Evolutionary conservation across 2,888 invertebrate genomes (phyloP), one percentile per base, ranked within the genome.

Genomic region (Pristionchus entomophagus): DNA sequence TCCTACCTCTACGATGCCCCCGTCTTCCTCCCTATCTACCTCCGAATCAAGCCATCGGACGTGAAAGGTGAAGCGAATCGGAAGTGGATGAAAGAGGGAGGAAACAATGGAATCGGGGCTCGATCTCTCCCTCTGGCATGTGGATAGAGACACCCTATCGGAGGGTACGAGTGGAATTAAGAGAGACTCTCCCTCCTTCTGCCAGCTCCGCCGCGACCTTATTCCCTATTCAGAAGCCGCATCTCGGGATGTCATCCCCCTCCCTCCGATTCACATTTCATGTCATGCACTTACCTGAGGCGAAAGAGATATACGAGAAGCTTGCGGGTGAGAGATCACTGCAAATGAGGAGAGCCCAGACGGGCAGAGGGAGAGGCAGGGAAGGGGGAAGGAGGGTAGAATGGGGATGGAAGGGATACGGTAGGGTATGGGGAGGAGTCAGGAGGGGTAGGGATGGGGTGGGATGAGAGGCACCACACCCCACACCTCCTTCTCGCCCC

Each of bases 331-430:
- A 73, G 73, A 45, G 41, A 73, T 3, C 29, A 26, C 26, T n/a
- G 0, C 12, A 41, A 45, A 26, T 0, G 41, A 26, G 26, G 73
- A 73, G 73, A 41, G n/a, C 10, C 10, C n/a, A 35, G 78, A 32
- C 32, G 51, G 78, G 26, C 51, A 80, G 78, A 26, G 26, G 29
- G 82, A 82, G 26, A 29, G 3, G 78, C 17, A 35, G 35, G 38
- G 38, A 41, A 81, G 82, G 19, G 82, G 80, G 53, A 81, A n/a
- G 80, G 19, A 26, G 26, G 80, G 32, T 49, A 81, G 51, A 81
- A 56, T 26, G 53, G 80, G 35, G 10, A 26, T n/a, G 77, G 45
- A 41, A 77, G 38, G 38, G 59, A 59, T 59, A 82, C 41, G 82
- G 59, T 45, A 59, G 38, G 82, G 53, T 26, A 51, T 26, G 32